phyloP scores from a whole-genome alignment of 2,113 vertebrate genomes.

The Hemichromis elongatus region DNA sequence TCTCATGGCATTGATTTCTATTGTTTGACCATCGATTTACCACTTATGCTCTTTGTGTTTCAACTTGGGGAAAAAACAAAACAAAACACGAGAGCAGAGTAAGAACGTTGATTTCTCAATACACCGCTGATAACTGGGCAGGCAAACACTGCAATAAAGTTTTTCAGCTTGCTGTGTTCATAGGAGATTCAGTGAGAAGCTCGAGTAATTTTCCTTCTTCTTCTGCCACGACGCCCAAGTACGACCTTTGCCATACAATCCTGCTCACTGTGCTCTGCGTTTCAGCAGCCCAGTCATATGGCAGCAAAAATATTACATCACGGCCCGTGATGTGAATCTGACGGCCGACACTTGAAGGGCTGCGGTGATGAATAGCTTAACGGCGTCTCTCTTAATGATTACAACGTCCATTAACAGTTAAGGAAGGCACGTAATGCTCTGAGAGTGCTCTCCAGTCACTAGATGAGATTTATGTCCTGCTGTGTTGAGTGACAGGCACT shows the following conservation, averaged over 20 bases:
- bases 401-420: slow-evolving; percentile 21
- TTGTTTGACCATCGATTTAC: not conserved
- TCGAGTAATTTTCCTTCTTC: not conserved
- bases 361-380: not conserved
- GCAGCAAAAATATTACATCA: not conserved
- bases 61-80: not conserved
- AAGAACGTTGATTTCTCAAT: slow-evolving; percentile 17
- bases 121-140: slow-evolving; percentile 20
- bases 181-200: not conserved
- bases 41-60: not conserved
- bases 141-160: slow-evolving; percentile 25
- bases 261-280: not conserved
- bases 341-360: not conserved
- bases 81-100: slow-evolving; percentile 9
- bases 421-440: slow-evolving; percentile 56
- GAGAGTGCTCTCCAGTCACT: slow-evolving; percentile 29
- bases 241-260: not conserved
- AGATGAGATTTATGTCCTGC: slow-evolving; percentile 66
- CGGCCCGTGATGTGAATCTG: not conserved
- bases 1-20: not conserved
- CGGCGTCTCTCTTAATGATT: slow-evolving; percentile 26
- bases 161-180: slow-evolving; percentile 15
- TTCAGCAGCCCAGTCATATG: not conserved
- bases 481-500: slow-evolving; percentile 77
- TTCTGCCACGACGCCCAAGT: not conserved